A percentile compares a stretch with the other conserved stretches of the same genome.
phyloP scores from a whole-genome alignment of 2,888 invertebrate species.

The Drosophila fulvimacula region DNA sequence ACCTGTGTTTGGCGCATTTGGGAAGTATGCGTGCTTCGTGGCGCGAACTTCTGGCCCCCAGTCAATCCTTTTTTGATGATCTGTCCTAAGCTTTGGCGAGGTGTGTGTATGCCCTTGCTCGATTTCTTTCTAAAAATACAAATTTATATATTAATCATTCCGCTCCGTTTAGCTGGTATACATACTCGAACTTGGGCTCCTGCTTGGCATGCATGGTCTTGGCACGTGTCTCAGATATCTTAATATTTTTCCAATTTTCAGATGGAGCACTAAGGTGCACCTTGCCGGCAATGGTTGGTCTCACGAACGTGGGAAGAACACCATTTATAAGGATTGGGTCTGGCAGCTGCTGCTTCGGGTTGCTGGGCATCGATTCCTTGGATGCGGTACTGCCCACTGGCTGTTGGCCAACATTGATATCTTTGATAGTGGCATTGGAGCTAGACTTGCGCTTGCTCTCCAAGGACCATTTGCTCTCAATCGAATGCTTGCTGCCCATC shows the following conservation, averaged over 20 bases:
- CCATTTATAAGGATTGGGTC: not conserved
- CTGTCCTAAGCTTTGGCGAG: constrained; percentile 30
- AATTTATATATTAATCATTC: not conserved
- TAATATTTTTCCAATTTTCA: constrained; percentile 8
- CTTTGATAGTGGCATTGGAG: not conserved
- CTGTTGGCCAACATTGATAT: not conserved
- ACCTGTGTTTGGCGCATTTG: constrained; percentile 46
- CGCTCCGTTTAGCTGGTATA: not conserved
- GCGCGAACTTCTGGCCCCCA: constrained; percentile 22
- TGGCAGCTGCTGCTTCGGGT: not conserved
- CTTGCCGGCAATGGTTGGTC: constrained; percentile 3
- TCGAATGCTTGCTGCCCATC: not conserved
- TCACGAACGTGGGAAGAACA: not conserved
- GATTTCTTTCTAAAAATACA: constrained; percentile 28
- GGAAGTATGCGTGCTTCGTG: constrained; percentile 48
- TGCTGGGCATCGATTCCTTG: not conserved
- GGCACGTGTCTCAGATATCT: constrained; percentile 5
- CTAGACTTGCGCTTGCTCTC: constrained; percentile 4
- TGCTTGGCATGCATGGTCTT: not conserved
- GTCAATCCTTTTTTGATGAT: constrained; percentile 27
- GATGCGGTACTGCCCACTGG: not conserved
- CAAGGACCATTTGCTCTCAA: constrained; percentile 1
- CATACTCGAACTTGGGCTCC: constrained; percentile 33
- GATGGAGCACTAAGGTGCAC: not conserved
- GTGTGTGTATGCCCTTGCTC: constrained; percentile 13